A percentile compares a stretch with the other conserved stretches of the same genome.
phyloP scores from a whole-genome alignment of 1,140 invertebrate genomes.

The Nixonia krombeini region DNA sequence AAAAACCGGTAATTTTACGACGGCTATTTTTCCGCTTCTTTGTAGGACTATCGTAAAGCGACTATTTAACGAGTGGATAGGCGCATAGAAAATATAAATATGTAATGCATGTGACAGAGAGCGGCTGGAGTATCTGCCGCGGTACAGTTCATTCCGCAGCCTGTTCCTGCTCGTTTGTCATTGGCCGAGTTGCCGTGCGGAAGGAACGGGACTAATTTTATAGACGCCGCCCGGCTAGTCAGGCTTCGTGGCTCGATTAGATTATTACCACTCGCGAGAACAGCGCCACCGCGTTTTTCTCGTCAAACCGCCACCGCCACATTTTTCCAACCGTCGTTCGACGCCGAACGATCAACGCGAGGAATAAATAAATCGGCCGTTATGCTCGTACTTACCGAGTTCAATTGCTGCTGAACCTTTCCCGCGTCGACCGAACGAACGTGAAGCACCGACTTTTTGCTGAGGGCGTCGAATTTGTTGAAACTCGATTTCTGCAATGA shows the following conservation, averaged over 20 bases:
- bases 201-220: conserved; percentile 2
- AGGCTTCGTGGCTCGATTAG: background rate
- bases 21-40: too few relatives aligned
- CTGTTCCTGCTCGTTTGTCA: too few relatives aligned
- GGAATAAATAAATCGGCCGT: background rate
- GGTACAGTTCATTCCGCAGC: too few relatives aligned
- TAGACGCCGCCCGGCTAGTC: background rate
- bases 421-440: conserved; percentile 77
- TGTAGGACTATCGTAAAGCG: too few relatives aligned
- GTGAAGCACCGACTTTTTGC: conserved; percentile 79
- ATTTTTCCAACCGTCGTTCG: background rate
- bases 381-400: conserved; percentile 72
- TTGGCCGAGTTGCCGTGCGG: too few relatives aligned
- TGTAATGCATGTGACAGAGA: background rate
- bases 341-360: background rate
- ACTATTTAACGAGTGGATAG: background rate
- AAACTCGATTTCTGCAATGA: conserved; percentile 82
- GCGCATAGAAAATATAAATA: background rate
- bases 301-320: too few relatives aligned
- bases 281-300: background rate
- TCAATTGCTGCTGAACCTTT: conserved; percentile 80
- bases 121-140: background rate
- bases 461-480: conserved; percentile 81
- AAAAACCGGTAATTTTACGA: too few relatives aligned
- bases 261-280: background rate